Percentiles rank a stretch among this genome's conserved stretches.
Conservation (phyloP, 2,113 vertebrate genomes). For the Datnioides undecimradiatus region DNA sequence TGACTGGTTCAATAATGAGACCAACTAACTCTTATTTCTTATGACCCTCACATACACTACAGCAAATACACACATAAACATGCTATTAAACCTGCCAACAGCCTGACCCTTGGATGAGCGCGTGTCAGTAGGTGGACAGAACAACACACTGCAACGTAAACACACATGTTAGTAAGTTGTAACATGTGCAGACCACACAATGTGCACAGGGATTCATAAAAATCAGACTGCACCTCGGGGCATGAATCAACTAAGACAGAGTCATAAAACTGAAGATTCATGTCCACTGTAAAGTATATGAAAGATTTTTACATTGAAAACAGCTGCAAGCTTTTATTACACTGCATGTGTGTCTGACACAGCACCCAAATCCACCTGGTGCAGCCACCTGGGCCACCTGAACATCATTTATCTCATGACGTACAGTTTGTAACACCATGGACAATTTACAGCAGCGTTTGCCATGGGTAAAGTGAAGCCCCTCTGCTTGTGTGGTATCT, state of each 20-base stretch:
- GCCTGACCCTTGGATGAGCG: conserved; percentile 18
- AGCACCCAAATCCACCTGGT: conserved; percentile 44
- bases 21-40: background rate
- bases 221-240: conserved; percentile 34
- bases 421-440: conserved; percentile 6
- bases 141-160: conserved; percentile 11
- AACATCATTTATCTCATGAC: conserved; percentile 31
- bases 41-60: background rate
- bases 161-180: conserved; percentile 4
- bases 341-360: conserved; percentile 27
- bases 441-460: conserved; percentile 27
- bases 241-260: conserved; percentile 53
- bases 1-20: conserved; percentile 18
- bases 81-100: background rate
- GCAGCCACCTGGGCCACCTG: conserved; percentile 28
- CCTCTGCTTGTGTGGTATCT: conserved; percentile 6
- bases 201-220: conserved; percentile 38
- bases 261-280: conserved; percentile 65
- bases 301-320: conserved; percentile 46
- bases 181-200: conserved; percentile 22
- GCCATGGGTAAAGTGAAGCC: conserved; percentile 18
- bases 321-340: conserved; percentile 45
- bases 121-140: no score
- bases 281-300: conserved; percentile 36
- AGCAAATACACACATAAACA: background rate